Percentiles rank a stretch among this genome's conserved stretches.
Conservation (phyloP, 2,888 invertebrate genomes). For the Acanthosepion pharaonis region DNA sequence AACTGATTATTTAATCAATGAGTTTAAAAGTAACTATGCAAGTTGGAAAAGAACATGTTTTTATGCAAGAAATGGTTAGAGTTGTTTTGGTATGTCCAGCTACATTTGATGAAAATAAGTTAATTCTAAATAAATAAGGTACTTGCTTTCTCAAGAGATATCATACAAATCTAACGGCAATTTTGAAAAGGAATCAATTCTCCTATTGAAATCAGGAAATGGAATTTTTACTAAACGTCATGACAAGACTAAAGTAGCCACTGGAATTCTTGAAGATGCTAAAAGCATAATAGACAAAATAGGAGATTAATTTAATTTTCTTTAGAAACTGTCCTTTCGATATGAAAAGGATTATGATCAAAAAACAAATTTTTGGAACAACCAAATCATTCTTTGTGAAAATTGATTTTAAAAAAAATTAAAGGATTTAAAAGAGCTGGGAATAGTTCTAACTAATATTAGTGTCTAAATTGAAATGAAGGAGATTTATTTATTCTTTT, state of each 20-base stretch:
- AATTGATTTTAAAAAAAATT: neutral
- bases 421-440: constrained; percentile 8
- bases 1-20: neutral
- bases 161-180: neutral
- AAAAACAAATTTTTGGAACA: neutral
- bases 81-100: neutral
- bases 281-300: neutral
- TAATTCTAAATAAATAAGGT: constrained; percentile 33
- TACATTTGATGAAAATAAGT: neutral
- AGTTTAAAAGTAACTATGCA: neutral
- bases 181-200: constrained; percentile 22
- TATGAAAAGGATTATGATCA: neutral
- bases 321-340: neutral
- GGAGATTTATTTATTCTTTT: constrained; percentile 33
- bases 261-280: neutral
- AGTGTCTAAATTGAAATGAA: constrained; percentile 21
- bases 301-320: constrained; percentile 23
- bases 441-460: neutral
- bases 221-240: neutral
- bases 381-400: neutral
- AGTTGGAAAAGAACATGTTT: neutral
- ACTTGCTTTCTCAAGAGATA: neutral
- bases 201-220: neutral
- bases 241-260: neutral
- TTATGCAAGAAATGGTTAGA: neutral